Evolutionary conservation across 1,140 invertebrate species (phyloP).

Genomic region (Orius insidiosus): DNA sequence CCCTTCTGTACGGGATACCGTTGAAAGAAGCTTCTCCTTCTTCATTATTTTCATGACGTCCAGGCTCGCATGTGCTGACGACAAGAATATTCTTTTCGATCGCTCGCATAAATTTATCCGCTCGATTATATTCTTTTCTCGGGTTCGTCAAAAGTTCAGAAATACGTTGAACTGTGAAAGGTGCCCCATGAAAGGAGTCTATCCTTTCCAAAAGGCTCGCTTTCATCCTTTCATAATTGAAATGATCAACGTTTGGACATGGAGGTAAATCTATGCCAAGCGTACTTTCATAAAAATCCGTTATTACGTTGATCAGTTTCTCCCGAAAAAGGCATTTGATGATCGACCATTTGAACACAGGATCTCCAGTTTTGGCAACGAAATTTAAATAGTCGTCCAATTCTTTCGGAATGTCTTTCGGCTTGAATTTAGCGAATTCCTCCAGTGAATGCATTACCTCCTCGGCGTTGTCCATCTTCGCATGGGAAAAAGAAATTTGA

Average conservation of each 20-base stretch:
- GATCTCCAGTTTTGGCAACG: slow-evolving; percentile 86
- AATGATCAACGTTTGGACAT: slow-evolving; percentile 77
- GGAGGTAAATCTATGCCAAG: slow-evolving; percentile 53
- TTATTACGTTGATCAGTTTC: slow-evolving; percentile 71
- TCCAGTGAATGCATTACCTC: slow-evolving; percentile 63
- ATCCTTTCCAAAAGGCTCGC: slow-evolving; percentile 64
- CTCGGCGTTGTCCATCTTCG: slow-evolving; percentile 63
- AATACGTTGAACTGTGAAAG: slow-evolving; percentile 90
- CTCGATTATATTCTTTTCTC: slow-evolving; percentile 82
- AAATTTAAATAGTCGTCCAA: slow-evolving; percentile 78
- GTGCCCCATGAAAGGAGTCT: slow-evolving; percentile 70
- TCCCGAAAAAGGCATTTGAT: slow-evolving; percentile 74
- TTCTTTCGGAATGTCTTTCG: slow-evolving; percentile 67
- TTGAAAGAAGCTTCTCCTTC: slow-evolving; percentile 15
- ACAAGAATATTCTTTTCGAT: slow-evolving; percentile 89
- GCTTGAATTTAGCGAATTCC: slow-evolving; percentile 68
- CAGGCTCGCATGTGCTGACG: slow-evolving; percentile 85
- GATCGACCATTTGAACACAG: slow-evolving; percentile 78
- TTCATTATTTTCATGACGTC: slow-evolving; percentile 21
- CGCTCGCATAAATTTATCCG: slow-evolving; percentile 91
- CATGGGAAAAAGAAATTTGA: too few species aligned
- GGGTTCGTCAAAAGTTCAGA: slow-evolving; percentile 84
- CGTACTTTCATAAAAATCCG: slow-evolving; percentile 65
- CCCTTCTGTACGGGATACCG: slow-evolving; percentile 11
- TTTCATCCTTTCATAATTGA: slow-evolving; percentile 80